Evolutionary conservation across 92 coral and sea anemone species (phyloP), one percentile per base, ranked within the genome.

Genomic region (Zoanthus sansibaricus): DNA sequence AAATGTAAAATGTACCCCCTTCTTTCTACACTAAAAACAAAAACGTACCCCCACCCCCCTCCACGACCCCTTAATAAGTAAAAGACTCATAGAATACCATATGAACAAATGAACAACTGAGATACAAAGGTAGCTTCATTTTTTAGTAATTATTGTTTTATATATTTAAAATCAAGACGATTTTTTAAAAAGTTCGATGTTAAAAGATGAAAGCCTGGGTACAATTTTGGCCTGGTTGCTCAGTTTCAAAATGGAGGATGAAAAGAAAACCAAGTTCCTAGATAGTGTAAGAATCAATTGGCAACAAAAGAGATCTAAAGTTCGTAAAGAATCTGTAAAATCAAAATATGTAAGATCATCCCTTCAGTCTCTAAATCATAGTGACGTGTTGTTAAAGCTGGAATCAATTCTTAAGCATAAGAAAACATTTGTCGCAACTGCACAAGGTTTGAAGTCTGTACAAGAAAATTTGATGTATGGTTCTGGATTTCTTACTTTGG

Each of bases 401-500:
- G 90, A 87, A 76, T 87, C 87, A 76, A 79, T 87, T 59, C 47
- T 77, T 10, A 12, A 79, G 68, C 31, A 32, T 15, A 45, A 59
- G 76, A 77, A 86, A 20, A 66, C 16, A 56, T 56, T 55, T 55
- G 14, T 9, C 18, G 64, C 20, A 56, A 56, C 11, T 56, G 76
- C 87, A 7, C 72, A 69, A 54, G 91, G 83, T 25, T 42, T 86
- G 62, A 54, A 83, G 33, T 15, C 90, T 32, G 82, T 91, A 20
- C 91, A 87, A 72, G 91, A 91, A 74, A 70, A 48, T 59, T 64
- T 86, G 83, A 76, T 86, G 89, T 86, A 86, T 54, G 89, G 89
- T 1, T 52, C 44, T 52, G 83, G 76, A 8, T 86, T 73, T 46
- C 46, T 86, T 9, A 25, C 32, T 15, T 77, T 86, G 66, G 86